Conservation (phyloP, 2,113 vertebrate species). For the Sclerurus mexicanus region DNA sequence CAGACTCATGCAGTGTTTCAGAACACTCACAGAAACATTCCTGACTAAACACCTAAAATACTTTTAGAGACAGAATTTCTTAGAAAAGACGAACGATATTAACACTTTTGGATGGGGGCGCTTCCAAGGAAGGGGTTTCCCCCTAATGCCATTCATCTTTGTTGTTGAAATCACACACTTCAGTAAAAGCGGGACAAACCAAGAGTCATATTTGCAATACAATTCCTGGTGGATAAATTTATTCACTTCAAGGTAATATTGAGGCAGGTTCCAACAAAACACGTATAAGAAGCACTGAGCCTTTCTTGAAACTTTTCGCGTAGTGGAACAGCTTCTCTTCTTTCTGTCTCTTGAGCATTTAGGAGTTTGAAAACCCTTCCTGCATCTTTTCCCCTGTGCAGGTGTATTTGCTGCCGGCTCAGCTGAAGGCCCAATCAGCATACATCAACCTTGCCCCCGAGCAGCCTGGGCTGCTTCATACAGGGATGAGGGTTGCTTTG, state of each 20-base stretch:
- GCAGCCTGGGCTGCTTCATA: conserved; percentile 36
- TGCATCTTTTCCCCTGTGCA: background rate
- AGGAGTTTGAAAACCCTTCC: background rate
- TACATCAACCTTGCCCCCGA: conserved; percentile 62
- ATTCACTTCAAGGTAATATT: background rate
- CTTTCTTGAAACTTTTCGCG: background rate
- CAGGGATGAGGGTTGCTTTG: conserved; percentile 68
- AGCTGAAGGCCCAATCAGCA: conserved; percentile 74
- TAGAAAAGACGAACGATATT: background rate
- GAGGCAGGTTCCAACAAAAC: conserved; percentile 16
- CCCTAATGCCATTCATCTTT: background rate
- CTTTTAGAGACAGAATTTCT: background rate
- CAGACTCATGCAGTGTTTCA: background rate
- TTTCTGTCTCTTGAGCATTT: background rate
- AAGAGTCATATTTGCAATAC: background rate
- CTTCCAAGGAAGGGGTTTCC: background rate
- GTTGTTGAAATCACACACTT: background rate
- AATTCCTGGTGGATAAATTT: background rate
- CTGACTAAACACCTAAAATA: background rate
- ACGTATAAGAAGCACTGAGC: background rate
- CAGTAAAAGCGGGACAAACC: background rate
- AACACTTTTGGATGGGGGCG: background rate
- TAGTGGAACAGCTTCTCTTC: background rate
- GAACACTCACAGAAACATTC: background rate
- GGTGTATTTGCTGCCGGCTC: conserved; percentile 27